Evolutionary conservation across 1,140 invertebrate species (phyloP).

Genomic region (Danaus plexippus): DNA sequence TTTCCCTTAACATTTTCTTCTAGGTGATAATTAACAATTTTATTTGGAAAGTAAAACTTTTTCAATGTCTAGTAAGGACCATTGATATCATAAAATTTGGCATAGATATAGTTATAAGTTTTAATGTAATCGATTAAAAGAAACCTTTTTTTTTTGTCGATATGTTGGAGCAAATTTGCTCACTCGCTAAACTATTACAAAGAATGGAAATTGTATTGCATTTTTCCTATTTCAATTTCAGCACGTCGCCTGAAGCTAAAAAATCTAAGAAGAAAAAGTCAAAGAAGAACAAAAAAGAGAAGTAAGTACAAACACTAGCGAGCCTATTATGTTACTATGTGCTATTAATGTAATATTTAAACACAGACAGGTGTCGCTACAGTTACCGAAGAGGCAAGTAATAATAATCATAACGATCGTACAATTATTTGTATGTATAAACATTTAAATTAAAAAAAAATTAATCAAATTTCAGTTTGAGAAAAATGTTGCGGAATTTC

Average conservation of each 20-base stretch:
- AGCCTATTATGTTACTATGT: conserved; percentile 14
- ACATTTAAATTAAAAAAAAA: conserved; percentile 7
- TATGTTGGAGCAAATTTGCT: too few relatives aligned
- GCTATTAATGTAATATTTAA: conserved; percentile 24
- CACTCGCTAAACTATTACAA: too few relatives aligned
- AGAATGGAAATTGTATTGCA: too few relatives aligned
- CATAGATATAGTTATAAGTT: too few relatives aligned
- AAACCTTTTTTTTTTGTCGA: too few relatives aligned
- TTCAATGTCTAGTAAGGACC: too few relatives aligned
- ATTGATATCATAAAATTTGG: too few relatives aligned
- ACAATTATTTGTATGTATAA: too few relatives aligned
- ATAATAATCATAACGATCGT: conserved; percentile 3
- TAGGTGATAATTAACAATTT: too few relatives aligned
- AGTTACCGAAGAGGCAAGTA: conserved; percentile 61
- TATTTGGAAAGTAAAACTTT: too few relatives aligned
- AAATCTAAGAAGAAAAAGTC: conserved; percentile 80
- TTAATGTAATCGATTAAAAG: too few relatives aligned
- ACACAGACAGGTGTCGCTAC: conserved; percentile 57
- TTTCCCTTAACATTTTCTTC: too few relatives aligned
- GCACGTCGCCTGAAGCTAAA: conserved; percentile 75
- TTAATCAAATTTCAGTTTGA: conserved; percentile 57
- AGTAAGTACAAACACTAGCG: conserved; percentile 63
- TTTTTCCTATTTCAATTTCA: conserved; percentile 43
- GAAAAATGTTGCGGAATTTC: conserved; percentile 56
- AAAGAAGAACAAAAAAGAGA: conserved; percentile 79